These are phyloP conservation scores for Stomatorhinus ivindoensis DNA, from an alignment of 2,113 vertebrate species.

Conservation along the genomic window DNA sequence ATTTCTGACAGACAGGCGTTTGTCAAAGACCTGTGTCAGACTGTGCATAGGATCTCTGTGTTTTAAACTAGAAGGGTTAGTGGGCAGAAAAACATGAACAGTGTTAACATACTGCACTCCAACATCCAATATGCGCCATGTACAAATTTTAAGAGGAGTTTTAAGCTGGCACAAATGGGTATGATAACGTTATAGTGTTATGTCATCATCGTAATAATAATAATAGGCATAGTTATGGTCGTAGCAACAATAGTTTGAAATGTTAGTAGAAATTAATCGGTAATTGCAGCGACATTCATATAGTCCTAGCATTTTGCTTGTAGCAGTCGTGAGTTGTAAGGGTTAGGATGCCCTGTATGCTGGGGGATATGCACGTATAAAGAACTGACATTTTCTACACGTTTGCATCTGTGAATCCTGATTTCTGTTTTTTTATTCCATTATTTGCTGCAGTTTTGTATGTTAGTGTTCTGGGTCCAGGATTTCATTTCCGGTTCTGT, in stretches of 20 bases:
- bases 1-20: not conserved
- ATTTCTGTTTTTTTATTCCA: conserved; percentile 11
- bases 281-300: not conserved
- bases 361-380: not conserved
- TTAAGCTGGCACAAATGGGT: not conserved
- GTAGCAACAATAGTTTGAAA: not conserved
- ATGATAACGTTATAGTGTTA: conserved; percentile 5
- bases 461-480: not conserved
- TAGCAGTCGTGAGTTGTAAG: not conserved
- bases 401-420: conserved; percentile 4
- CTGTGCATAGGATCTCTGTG: not conserved
- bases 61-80: not conserved
- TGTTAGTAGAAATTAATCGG: not conserved
- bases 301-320: not conserved
- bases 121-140: not conserved
- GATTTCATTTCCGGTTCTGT: not conserved
- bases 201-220: not conserved
- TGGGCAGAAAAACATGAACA: not conserved
- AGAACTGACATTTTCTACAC: not conserved
- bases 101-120: not conserved
- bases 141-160: not conserved
- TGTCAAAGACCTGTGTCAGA: not conserved
- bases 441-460: not conserved
- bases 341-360: not conserved
- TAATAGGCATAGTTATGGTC: not conserved